Evolutionary conservation across 2,113 vertebrate genomes (phyloP), one percentile per base, ranked within the genome.

Genomic region (Silurus glanis): DNA sequence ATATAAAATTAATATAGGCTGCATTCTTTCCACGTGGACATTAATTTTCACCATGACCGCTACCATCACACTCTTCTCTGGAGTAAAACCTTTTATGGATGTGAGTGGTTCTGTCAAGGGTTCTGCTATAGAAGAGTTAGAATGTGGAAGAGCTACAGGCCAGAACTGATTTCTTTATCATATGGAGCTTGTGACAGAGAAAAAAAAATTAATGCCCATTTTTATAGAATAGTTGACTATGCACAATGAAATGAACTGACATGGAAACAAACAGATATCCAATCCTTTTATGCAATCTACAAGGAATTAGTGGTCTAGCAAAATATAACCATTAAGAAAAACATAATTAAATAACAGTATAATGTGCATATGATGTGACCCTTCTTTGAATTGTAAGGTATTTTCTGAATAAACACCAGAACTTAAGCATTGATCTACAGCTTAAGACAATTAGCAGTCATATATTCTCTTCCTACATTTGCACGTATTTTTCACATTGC

Each of bases 51-150:
- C 71, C 55, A 53, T 83, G 80, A 62, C 58, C 49, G 21, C 67
- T 85, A 72, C 76, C 51, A 66, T 61, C 21, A 78, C 6, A 37
- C 80, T 81, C 17, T 58, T 75, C 58, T 76, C 51, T 12, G 17
- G 10, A 84, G 45, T 82, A 71, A 82, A 82, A 79, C 71, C 80
- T 86, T 88, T 80, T 88, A 86, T 86, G 74, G 87, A 86, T 37
- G 45, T 69, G 17, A 78, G 45, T 19, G 61, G 25, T 82, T 71
- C 56, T 62, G 28, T 76, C 23, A 58, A n/a, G 37, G 53, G 59
- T 53, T 79, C 72, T 71, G 67, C 79, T 14, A 71, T 53, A 67
- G 55, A 25, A 74, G 55, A 85, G 47, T 56, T 53, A 72, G 19
- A 79, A 74, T 58, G 49, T 66, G 72, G 66, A 61, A 67, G 61